Evolutionary conservation across 2,888 invertebrate genomes (phyloP), one percentile per base, ranked within the genome.

Genomic region (Drosophila peninsularis): DNA sequence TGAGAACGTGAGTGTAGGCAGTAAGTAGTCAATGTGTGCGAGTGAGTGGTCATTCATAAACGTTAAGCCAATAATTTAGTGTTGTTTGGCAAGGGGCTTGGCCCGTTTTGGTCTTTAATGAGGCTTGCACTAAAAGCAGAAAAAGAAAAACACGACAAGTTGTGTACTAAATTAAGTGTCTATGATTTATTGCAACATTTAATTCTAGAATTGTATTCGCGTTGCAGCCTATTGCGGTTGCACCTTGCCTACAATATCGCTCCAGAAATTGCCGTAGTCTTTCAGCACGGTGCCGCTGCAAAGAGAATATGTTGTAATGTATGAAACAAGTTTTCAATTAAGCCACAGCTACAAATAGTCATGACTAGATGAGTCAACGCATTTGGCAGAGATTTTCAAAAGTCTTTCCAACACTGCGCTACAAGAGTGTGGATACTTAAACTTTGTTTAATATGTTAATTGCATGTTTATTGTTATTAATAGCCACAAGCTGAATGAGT

Each of bases 181-280:
- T 56, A 69, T 52, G 68, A 67, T 79, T 85, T 85, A 88, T 88
- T 81, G 58, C 66, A 62, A 67, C 49, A 61, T 42, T 49, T 19
- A 62, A 62, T 52, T 66, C 62, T 62, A 67, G 44, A 55, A 65
- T 56, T 54, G 45, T 34, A 17, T 9, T 10, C 34, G 13, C 32
- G 24, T 41, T 27, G 27, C 37, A 17, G 19, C 49, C n/a, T 52
- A 62, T n/a, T 45, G 10, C 10, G 45, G 78, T 42, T 86, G 89
- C 62, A 92, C 89, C 72, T 94, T 94, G 5, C 94, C 95, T 47
- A 95, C 93, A 39, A 96, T 91, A 75, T 95, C 94, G 27, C 95
- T 94, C 96, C 96, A 96, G 91, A 96, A 96, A 7, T 94, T 95
- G 54, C 94, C 94, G 90, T 96, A 96, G 81, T 95, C 95, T 92